Evolutionary conservation across 2,113 vertebrate species (phyloP).

Genomic region (Pteronura brasiliensis): DNA sequence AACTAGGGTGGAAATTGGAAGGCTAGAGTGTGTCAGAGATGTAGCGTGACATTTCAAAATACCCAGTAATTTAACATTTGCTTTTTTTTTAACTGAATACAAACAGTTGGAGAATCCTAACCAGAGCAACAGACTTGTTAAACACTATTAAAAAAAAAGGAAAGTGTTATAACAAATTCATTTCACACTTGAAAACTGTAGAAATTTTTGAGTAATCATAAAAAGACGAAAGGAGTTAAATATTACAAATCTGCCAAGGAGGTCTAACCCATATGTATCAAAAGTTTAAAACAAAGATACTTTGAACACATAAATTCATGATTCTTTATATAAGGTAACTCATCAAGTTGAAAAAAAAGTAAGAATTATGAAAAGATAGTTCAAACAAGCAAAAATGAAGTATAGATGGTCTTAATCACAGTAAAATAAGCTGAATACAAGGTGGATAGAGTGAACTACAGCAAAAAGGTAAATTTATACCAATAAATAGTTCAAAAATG

Average conservation of each 20-base stretch:
- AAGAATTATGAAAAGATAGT: background rate
- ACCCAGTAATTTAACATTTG: background rate
- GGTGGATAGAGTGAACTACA: background rate
- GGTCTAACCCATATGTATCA: background rate
- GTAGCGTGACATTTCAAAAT: background rate
- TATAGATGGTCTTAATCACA: background rate
- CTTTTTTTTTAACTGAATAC: background rate
- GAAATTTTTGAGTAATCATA: background rate
- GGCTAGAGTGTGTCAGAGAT: background rate
- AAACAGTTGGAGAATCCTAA: background rate
- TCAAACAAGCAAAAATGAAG: background rate
- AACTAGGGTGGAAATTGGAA: background rate
- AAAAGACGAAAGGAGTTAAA: background rate
- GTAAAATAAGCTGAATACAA: background rate
- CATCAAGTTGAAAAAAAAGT: background rate
- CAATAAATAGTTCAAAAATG: background rate
- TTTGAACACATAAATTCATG: background rate
- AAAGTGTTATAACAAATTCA: background rate
- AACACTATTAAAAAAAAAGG: background rate
- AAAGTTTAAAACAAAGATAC: background rate
- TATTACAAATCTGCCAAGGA: background rate
- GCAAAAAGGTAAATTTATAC: background rate
- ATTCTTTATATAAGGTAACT: background rate
- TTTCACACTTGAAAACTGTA: background rate
- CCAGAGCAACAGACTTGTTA: background rate